Evolutionary conservation across 2,888 invertebrate genomes (phyloP).

Genomic region (Cenopis cana): DNA sequence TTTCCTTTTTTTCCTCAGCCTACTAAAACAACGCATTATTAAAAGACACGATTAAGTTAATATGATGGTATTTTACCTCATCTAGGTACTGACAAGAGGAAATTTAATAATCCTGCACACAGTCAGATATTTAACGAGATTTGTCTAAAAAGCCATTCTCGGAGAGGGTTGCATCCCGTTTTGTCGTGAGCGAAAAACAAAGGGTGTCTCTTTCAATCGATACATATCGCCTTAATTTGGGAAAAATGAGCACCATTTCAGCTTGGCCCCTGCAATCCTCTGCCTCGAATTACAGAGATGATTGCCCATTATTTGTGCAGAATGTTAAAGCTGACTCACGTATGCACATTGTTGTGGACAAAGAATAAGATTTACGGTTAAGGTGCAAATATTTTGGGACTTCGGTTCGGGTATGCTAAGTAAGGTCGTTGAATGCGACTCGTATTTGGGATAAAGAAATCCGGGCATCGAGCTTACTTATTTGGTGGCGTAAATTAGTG

Average conservation of each 20-base stretch:
- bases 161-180: no score
- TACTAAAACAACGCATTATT: no score
- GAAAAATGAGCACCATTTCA: background rate
- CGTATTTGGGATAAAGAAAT: background rate
- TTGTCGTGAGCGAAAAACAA: no score
- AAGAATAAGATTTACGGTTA: constrained; percentile 29
- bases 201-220: no score
- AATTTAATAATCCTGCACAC: no score
- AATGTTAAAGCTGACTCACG: constrained; percentile 34
- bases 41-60: no score
- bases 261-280: constrained; percentile 26
- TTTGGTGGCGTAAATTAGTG: background rate
- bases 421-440: constrained; percentile 7
- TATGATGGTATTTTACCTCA: no score
- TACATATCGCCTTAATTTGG: no score
- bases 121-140: no score
- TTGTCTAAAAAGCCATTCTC: no score
- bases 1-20: no score
- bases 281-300: constrained; percentile 35
- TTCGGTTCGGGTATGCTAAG: constrained; percentile 23
- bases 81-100: no score
- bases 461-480: background rate
- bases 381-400: constrained; percentile 31
- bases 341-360: constrained; percentile 39
- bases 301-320: constrained; percentile 37